Base-by-base conservation (phyloP, 2,797 vertebrate species). In the Spatula versicolor region DNA sequence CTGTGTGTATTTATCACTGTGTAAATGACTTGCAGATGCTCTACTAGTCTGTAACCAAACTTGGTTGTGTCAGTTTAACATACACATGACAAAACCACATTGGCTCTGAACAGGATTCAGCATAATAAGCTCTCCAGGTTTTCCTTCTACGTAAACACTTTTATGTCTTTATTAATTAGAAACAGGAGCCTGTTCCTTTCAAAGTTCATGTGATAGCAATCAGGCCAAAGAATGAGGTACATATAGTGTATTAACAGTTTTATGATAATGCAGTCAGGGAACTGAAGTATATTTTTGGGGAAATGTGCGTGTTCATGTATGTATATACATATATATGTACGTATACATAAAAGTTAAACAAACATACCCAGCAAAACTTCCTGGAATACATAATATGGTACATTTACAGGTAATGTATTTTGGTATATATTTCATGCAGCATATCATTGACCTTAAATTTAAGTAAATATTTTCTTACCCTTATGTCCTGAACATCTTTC, bases 1-100 rank as follows among this genome's bases (percentile, higher is more conserved):
- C 93, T 87, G 46, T 67, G 23, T 31, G 18, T 93, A 78, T 95
- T 96, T 95, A 92, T 92, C 87, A 48, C 7, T 92, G 89, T 90
- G 86, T 88, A 88, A 96, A 97, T 92, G 83, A 83, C 11, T 91
- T 87, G 83, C 97, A 97, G 96, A 94, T 97, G 96, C 88, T 96
- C 83, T 52, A 7, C 39, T 1, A 21, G 88, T 82, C 82, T 84
- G 86, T 74, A 86, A 94, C 92, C 83, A 74, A 55, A 93, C 48
- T 93, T 90, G 94, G 92, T 96, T 72, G 35, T 68, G 94, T 95
- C 90, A 77, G 33, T 92, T 95, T 95, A 94, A 90, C 88, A 72
- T 59, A 73, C 73, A 73, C 64, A 93, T 72, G 37, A 87, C 92
- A 78, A 88, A 97, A 91, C 78, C 75, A 33, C 72, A 12, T 77